Percentiles rank a stretch among this genome's conserved stretches.
phyloP scores from a whole-genome alignment of 2,113 vertebrate species.

The Eidolon helvum region DNA sequence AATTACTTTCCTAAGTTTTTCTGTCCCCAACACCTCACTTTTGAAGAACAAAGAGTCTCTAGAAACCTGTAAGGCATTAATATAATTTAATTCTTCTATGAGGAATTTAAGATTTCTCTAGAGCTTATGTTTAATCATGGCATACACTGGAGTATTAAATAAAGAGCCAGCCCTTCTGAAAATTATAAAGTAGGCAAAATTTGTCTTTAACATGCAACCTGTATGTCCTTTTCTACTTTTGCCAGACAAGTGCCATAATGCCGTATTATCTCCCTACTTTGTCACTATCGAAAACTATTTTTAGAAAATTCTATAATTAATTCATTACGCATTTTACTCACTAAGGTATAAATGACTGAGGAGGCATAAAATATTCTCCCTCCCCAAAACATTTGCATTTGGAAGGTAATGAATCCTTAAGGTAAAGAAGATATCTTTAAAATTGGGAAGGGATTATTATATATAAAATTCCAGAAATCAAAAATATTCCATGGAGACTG shows the following conservation, averaged over 20 bases:
- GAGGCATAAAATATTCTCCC: conserved; percentile 53
- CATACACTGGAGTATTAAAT: conserved; percentile 33
- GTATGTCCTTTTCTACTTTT: conserved; percentile 31
- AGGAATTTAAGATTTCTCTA: conserved; percentile 43
- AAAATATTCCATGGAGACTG: background rate
- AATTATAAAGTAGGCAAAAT: conserved; percentile 35
- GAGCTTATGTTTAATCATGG: conserved; percentile 31
- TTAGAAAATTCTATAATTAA: conserved; percentile 55
- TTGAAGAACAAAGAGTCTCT: conserved; percentile 14
- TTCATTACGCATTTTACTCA: conserved; percentile 48
- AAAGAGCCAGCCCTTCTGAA: background rate
- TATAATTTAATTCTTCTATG: conserved; percentile 53
- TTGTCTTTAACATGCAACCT: background rate
- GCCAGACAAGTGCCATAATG: background rate
- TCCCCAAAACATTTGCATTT: conserved; percentile 56
- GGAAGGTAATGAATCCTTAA: conserved; percentile 27
- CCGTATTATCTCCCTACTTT: background rate
- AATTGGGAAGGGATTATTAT: background rate
- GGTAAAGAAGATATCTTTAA: conserved; percentile 21
- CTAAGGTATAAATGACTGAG: conserved; percentile 39
- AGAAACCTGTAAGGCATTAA: conserved; percentile 39
- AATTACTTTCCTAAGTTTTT: conserved; percentile 37
- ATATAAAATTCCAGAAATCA: conserved; percentile 41
- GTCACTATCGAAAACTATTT: conserved; percentile 37
- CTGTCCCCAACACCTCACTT: background rate